phyloP scores from a whole-genome alignment of 2,113 vertebrate genomes.

The Syrrhaptes paradoxus region DNA sequence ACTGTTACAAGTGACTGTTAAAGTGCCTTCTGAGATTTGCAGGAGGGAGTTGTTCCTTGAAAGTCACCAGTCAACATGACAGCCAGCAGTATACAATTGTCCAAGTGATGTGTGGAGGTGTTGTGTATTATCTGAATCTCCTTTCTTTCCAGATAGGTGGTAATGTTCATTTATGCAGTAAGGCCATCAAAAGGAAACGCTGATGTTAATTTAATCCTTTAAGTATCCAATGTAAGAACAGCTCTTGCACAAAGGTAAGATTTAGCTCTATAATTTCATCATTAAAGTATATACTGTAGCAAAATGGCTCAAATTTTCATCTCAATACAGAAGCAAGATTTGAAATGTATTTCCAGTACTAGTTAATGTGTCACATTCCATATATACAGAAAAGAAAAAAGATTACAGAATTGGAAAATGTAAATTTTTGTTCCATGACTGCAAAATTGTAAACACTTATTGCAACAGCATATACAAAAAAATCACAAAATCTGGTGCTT shows the following conservation, averaged over 20 bases:
- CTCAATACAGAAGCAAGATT: neutral
- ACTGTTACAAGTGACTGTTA: conserved; percentile 53
- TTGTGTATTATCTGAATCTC: neutral
- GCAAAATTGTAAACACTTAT: neutral
- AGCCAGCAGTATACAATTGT: conserved; percentile 41
- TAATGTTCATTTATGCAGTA: conserved; percentile 4
- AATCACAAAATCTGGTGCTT: neutral
- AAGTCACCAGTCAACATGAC: conserved; percentile 49
- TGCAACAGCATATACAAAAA: neutral
- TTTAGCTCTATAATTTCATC: conserved; percentile 18
- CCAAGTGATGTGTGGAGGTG: conserved; percentile 39
- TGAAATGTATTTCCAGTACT: neutral
- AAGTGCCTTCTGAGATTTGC: conserved; percentile 62
- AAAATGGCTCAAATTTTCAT: conserved; percentile 18
- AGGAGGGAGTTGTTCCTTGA: conserved; percentile 16
- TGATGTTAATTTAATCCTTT: conserved; percentile 19
- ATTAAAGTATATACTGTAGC: neutral
- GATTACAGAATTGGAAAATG: neutral
- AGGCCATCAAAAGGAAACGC: conserved; percentile 1
- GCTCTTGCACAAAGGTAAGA: neutral
- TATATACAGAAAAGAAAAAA: neutral
- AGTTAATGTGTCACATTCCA: neutral
- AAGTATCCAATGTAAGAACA: neutral
- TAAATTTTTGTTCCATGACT: neutral
- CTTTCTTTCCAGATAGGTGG: neutral